Evolutionary conservation across 2,797 vertebrate genomes (phyloP).

Genomic region (Etheostoma nigrum): DNA sequence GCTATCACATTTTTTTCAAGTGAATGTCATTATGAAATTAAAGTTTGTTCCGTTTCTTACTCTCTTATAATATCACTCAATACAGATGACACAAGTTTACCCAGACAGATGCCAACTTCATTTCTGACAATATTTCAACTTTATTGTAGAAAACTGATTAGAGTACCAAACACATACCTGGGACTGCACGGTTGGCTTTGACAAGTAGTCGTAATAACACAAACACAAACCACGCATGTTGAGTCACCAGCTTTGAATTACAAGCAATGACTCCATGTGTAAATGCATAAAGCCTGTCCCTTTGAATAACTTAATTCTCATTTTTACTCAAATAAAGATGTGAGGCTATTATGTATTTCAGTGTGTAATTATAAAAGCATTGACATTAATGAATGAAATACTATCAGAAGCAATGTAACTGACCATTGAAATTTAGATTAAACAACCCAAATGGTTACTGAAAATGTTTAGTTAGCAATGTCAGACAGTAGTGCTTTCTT

Average conservation of each 20-base stretch:
- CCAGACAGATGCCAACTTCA: constrained; percentile 16
- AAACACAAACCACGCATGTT: constrained; percentile 23
- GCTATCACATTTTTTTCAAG: background rate
- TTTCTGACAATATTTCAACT: constrained; percentile 39
- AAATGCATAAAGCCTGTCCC: background rate
- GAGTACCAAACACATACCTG: constrained; percentile 40
- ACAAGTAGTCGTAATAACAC: constrained; percentile 27
- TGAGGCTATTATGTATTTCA: constrained; percentile 29
- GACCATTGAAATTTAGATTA: background rate
- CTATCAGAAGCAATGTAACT: constrained; percentile 5
- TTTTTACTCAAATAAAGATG: constrained; percentile 25
- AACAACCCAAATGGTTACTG: constrained; percentile 10
- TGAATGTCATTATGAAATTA: background rate
- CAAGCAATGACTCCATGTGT: constrained; percentile 7
- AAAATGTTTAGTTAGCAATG: constrained; percentile 32
- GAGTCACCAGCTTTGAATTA: constrained; percentile 37
- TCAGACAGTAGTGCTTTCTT: constrained; percentile 29
- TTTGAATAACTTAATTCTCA: constrained; percentile 13
- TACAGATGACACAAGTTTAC: background rate
- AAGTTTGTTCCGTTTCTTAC: background rate
- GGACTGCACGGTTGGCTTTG: constrained; percentile 18
- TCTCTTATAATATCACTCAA: constrained; percentile 19
- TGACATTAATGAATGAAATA: constrained; percentile 35
- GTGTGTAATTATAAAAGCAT: constrained; percentile 14
- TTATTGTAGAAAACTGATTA: constrained; percentile 67